Evolutionary conservation across 2,113 vertebrate genomes (phyloP), one percentile per base, ranked within the genome.

Genomic region (Antigone vipio): DNA sequence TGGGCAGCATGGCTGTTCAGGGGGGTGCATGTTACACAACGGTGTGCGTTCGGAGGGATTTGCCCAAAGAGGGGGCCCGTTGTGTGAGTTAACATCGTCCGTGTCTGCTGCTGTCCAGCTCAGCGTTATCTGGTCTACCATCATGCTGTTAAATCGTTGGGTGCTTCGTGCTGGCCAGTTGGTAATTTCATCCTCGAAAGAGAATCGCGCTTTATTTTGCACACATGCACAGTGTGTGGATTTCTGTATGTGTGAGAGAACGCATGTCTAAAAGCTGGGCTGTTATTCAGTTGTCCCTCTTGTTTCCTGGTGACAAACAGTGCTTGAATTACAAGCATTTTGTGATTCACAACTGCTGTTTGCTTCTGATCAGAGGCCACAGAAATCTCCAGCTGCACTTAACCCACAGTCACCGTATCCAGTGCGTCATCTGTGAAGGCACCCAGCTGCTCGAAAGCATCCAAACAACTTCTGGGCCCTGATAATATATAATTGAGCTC

Each of bases 391-490:
- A 96, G 87, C 88, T 95, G 81, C 91, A 86, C 86, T 96, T 95
- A 95, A 95, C 92, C 93, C 42, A 3, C 69, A 66, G 74, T 91
- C 95, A 63, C 93, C 23, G 18, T 58, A 83, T 75, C 88, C 86
- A 90, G 86, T n/a, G 77, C 44, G 59, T 85, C 79, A 86, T 91
- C 80, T 92, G 52, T 81, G 74, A 64, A 82, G 90, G 93, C 94
- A 93, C 73, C 92, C 97, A 96, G 66, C 96, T 97, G 93, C 92
- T 97, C 45, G 1, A 86, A 83, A 96, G 89, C 89, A 78, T 82
- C 85, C 95, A 84, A 60, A 68, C 56, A 93, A 85, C 91, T 96
- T 60, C 93, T 82, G 77, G n/a, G 78, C 87, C 79, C 79, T 91
- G 88, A 92, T 79, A 85, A 93, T 84, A 66, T 81, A 92, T 72